A percentile compares a stretch with the other conserved stretches of the same genome.
phyloP scores from a whole-genome alignment of 2,888 invertebrate species.

The Drosophila barbarae region DNA sequence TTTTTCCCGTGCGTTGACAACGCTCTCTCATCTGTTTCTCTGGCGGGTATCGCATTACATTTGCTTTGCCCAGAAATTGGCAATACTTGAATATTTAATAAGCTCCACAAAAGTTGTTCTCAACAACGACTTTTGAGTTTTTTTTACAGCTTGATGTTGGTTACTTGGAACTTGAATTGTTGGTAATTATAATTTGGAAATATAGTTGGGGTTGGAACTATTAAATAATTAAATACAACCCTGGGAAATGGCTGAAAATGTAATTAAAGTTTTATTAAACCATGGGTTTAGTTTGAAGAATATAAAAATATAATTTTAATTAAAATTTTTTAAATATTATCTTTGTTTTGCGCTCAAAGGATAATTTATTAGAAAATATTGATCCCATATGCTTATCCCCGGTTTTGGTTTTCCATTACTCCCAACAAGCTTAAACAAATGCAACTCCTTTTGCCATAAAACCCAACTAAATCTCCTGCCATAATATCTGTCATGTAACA shows the following conservation, averaged over 20 bases:
- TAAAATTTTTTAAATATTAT: too few species aligned
- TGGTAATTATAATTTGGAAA: conserved; percentile 1
- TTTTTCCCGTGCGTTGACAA: conserved; percentile 35
- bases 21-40: conserved; percentile 37
- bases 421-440: not conserved
- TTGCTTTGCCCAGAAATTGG: conserved; percentile 50
- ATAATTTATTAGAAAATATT: not conserved
- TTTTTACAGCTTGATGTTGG: conserved; percentile 6
- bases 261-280: not conserved
- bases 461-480: not conserved
- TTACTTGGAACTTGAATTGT: not conserved
- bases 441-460: conserved; percentile 1
- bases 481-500: not conserved
- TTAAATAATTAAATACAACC: not conserved
- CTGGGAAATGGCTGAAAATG: not conserved
- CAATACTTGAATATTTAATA: conserved; percentile 76
- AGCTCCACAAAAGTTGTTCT: conserved; percentile 50
- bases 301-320: too few species aligned
- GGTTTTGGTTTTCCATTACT: too few species aligned
- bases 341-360: too few species aligned
- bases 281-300: too few species aligned
- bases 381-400: not conserved
- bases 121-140: conserved; percentile 20
- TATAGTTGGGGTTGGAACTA: not conserved
- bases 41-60: conserved; percentile 64